Conservation (phyloP, 2,888 invertebrate genomes). For the Hirtodrosophila cameraria region DNA sequence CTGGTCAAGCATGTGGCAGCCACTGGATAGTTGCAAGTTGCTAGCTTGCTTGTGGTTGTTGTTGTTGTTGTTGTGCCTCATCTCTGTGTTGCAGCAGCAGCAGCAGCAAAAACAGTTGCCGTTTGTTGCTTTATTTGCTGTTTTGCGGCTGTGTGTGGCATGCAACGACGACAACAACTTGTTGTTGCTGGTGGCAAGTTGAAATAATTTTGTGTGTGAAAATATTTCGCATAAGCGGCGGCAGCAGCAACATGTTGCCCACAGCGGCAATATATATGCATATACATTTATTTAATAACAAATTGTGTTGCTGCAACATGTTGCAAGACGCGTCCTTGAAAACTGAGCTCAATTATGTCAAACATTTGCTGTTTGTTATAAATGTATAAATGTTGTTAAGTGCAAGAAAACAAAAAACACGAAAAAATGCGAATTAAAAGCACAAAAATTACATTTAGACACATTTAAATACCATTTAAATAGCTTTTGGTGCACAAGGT, state of each 20-base stretch:
- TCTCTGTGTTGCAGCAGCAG: conserved; percentile 42
- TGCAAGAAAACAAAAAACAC: conserved; percentile 23
- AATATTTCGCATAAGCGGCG: conserved; percentile 67
- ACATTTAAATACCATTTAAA: conserved; percentile 82
- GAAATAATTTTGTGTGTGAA: conserved; percentile 81
- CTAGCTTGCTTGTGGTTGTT: conserved; percentile 34
- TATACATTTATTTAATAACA: too few species aligned
- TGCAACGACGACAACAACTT: conserved; percentile 56
- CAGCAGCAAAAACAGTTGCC: conserved; percentile 51
- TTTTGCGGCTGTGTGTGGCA: conserved; percentile 67
- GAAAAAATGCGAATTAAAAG: conserved; percentile 64
- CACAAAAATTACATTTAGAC: conserved; percentile 77
- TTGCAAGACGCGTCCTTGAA: conserved; percentile 52
- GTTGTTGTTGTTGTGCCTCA: conserved; percentile 28
- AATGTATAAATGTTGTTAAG: conserved; percentile 57
- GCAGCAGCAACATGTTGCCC: conserved; percentile 50
- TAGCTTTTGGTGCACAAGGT: conserved; percentile 77
- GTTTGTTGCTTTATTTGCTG: conserved; percentile 32
- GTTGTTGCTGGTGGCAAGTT: conserved; percentile 65
- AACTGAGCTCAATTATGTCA: conserved; percentile 55
- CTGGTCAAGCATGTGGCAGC: conserved; percentile 72
- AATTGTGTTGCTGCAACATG: conserved; percentile 29
- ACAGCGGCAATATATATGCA: conserved; percentile 7
- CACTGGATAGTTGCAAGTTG: conserved; percentile 38
- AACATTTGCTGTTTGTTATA: conserved; percentile 43